phyloP scores from a whole-genome alignment of 2,888 invertebrate species.

The Griposia aprilina region DNA sequence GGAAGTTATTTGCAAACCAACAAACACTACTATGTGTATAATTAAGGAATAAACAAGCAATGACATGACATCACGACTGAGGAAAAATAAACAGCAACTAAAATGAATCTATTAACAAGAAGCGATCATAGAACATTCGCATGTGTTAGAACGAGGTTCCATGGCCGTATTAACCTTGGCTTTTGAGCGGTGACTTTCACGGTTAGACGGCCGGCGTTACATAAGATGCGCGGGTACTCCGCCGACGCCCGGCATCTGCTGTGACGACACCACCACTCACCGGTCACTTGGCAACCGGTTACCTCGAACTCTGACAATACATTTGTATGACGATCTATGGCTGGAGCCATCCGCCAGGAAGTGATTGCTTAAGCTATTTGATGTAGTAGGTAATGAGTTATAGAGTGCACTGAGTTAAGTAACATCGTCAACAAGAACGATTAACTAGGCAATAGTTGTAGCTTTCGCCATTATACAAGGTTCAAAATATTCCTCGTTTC shows the following conservation, averaged over 20 bases:
- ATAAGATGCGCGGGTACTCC: constrained; percentile 84
- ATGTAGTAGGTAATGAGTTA: constrained; percentile 24
- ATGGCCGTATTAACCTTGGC: constrained; percentile 90
- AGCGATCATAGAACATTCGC: constrained; percentile 85
- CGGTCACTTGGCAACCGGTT: constrained; percentile 81
- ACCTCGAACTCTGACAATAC: constrained; percentile 70
- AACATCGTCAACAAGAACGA: constrained; percentile 1
- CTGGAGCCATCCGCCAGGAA: constrained; percentile 51
- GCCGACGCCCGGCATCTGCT: constrained; percentile 80
- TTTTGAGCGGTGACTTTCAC: constrained; percentile 90
- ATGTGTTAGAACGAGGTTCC: constrained; percentile 83
- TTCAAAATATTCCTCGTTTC: constrained; percentile 8
- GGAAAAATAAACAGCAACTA: constrained; percentile 82
- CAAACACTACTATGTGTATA: constrained; percentile 44
- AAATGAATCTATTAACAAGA: constrained; percentile 76
- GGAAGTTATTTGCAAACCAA: constrained; percentile 61
- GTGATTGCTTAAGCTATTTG: constrained; percentile 49
- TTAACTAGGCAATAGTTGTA: background rate
- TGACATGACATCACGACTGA: constrained; percentile 84
- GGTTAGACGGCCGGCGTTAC: constrained; percentile 89
- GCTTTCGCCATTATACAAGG: background rate
- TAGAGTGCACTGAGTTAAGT: constrained; percentile 4
- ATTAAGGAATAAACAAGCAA: constrained; percentile 76
- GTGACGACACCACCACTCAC: constrained; percentile 86
- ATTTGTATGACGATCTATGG: constrained; percentile 55